Conservation (phyloP, 2,888 invertebrate species). For the Dynastes maya region DNA sequence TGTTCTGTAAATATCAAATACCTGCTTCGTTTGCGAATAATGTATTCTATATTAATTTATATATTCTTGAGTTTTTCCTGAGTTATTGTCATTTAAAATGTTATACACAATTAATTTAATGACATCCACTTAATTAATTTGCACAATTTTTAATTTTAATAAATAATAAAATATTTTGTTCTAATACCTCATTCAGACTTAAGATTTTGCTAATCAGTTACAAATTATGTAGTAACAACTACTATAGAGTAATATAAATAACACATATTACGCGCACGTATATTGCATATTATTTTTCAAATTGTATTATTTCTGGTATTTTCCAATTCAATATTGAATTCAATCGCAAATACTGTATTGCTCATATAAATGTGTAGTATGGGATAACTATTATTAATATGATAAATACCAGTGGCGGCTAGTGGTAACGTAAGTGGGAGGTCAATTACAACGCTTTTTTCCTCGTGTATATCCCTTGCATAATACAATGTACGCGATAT, state of each 20-base stretch:
- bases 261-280: background rate
- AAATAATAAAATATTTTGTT: background rate
- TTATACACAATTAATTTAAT: background rate
- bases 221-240: background rate
- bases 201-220: background rate
- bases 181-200: background rate
- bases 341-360: slow-evolving; percentile 20
- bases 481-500: no score
- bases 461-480: no score
- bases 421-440: no score
- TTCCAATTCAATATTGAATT: slow-evolving; percentile 20
- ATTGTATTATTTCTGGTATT: slow-evolving; percentile 7
- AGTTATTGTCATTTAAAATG: no score
- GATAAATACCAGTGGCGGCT: no score
- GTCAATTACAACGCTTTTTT: no score
- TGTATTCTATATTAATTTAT: background rate
- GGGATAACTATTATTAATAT: slow-evolving; percentile 3
- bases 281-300: slow-evolving; percentile 6
- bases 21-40: background rate
- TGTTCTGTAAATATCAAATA: background rate
- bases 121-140: background rate
- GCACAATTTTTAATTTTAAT: slow-evolving; percentile 2
- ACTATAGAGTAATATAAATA: background rate
- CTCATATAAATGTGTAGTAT: slow-evolving; percentile 22
- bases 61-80: background rate